Conservation (phyloP, 2,888 invertebrate genomes). For the Mesorhabditis belari region DNA sequence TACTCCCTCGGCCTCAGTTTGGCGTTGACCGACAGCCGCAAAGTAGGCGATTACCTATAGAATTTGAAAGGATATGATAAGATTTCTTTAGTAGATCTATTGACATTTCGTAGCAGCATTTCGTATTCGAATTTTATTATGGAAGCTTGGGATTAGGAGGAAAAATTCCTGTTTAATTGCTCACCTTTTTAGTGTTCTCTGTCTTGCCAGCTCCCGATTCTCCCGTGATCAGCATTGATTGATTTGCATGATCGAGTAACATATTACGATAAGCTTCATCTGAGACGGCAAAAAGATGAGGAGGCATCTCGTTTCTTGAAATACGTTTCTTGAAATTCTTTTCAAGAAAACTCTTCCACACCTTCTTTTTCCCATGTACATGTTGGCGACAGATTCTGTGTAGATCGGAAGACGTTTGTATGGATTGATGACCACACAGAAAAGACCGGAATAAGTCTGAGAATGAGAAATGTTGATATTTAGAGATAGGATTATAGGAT, state of each 20-base stretch:
- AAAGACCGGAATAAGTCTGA: constrained; percentile 51
- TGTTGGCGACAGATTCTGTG: constrained; percentile 44
- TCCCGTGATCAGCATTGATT: constrained; percentile 93
- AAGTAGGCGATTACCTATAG: constrained; percentile 90
- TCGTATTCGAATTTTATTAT: too few relatives aligned
- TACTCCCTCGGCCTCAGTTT: constrained; percentile 23
- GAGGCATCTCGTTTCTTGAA: constrained; percentile 52
- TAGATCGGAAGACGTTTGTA: constrained; percentile 52
- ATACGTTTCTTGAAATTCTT: neutral
- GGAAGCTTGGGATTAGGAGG: neutral
- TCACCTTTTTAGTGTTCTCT: constrained; percentile 85
- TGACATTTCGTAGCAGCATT: too few relatives aligned
- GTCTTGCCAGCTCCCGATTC: constrained; percentile 99
- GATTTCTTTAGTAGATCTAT: too few relatives aligned
- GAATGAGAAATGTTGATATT: constrained; percentile 5
- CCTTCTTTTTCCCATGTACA: constrained; percentile 50
- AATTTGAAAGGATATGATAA: neutral
- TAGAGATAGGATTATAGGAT: too few relatives aligned
- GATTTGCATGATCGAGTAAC: constrained; percentile 67
- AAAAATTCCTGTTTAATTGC: constrained; percentile 65
- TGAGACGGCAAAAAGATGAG: constrained; percentile 90
- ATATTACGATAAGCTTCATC: constrained; percentile 99
- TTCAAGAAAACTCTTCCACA: neutral
- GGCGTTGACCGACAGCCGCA: constrained; percentile 65
- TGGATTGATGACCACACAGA: constrained; percentile 53